phyloP scores from a whole-genome alignment of 2,113 vertebrate species.

The Vidua chalybeata region DNA sequence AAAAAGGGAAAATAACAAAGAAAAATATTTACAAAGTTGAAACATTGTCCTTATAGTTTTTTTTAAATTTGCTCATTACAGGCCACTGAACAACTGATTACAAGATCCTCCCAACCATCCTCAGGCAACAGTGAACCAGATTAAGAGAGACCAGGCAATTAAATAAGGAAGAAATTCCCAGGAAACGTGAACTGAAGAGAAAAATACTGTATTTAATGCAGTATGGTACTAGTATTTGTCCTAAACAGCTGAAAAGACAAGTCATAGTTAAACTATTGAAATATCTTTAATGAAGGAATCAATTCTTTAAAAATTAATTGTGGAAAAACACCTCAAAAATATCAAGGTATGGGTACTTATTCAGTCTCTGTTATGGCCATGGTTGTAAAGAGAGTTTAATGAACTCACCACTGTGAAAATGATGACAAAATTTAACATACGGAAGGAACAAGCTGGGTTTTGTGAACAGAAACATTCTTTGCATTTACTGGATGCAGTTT shows the following conservation, averaged over 20 bases:
- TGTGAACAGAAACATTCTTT: not conserved
- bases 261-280: not conserved
- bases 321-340: not conserved
- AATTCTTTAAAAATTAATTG: not conserved
- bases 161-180: not conserved
- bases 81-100: conserved; percentile 30
- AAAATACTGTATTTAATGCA: not conserved
- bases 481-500: not conserved
- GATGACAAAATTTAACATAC: not conserved
- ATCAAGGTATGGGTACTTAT: not conserved
- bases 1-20: not conserved
- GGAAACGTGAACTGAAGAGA: not conserved
- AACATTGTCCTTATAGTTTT: not conserved
- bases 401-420: not conserved
- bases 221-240: not conserved
- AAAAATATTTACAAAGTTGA: conserved; percentile 2
- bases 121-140: not conserved
- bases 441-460: not conserved
- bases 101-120: conserved; percentile 8
- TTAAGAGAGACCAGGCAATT: conserved; percentile 21
- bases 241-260: not conserved
- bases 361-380: not conserved
- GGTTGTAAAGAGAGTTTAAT: not conserved
- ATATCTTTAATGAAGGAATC: not conserved
- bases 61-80: conserved; percentile 34